Evolutionary conservation across 2,888 invertebrate species (phyloP), one percentile per base, ranked within the genome.

Genomic region (Notodonta ziczac): DNA sequence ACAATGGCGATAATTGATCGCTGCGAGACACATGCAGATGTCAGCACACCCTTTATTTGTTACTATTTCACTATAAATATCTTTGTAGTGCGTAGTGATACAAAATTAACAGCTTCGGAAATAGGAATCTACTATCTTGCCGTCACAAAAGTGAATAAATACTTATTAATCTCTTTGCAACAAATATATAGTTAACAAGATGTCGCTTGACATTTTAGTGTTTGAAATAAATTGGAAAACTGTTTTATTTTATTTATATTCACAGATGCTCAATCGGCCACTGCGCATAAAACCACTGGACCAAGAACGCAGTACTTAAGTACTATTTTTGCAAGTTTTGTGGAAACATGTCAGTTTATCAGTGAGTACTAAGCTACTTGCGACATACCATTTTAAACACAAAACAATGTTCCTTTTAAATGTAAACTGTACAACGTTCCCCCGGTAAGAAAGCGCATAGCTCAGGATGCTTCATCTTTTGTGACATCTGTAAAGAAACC

Each of bases 1-100:
- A 92, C 92, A 93, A 92, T 88, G 72, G 77, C 77, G 79, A 88
- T 92, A 93, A 93, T 92, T 91, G 91, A 92, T 92, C 87, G 87
- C 78, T 81, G 82, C 85, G 80, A 76, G 72, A 39, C 77, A 82
- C 83, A 81, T 82, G 84, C 91, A 91, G 90, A 91, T 90, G 91
- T 76, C 78, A 77, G 79, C 81, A 83, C 82, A 86, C 82, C 85
- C 75, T 75, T 75, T 75, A 75, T 87, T 84, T 83, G 82, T 80
- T 65, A 73, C 76, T 76, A 80, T 78, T 80, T 83, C 83, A 83
- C 84, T 46, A 46, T 46, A 13, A 46, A 46, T 46, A 46, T 46
- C 9, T 46, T 46, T 46, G 13, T n/a, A 0, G 13, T 46, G 13
- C 13, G 46, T 46, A 42, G 9, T 9, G 42, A 8, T n/a, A n/a